These are phyloP conservation scores for Physeter macrocephalus DNA, from an alignment of 2,113 vertebrate species.

Conservation along the genomic window DNA sequence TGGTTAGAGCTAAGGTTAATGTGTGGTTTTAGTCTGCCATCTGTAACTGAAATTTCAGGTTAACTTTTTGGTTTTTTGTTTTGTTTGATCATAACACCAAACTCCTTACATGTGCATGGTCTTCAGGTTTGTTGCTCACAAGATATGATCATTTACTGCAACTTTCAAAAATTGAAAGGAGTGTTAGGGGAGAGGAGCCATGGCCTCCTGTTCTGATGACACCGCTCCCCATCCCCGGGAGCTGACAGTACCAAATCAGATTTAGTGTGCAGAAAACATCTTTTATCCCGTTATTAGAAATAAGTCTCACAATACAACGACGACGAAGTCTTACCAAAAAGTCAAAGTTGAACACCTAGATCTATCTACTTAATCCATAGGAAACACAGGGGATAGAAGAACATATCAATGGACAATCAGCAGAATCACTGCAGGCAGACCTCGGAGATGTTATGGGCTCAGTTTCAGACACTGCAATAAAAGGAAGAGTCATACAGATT, in stretches of 20 bases:
- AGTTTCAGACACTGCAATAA: background rate
- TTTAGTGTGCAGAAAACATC: background rate
- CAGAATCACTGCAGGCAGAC: background rate
- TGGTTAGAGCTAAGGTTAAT: background rate
- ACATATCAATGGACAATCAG: too few relatives aligned
- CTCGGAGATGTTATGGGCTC: background rate
- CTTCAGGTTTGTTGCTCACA: background rate
- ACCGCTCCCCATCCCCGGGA: too few relatives aligned
- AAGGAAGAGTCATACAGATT: fast-evolving
- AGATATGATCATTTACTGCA: background rate
- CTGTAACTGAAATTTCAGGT: background rate
- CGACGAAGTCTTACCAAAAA: background rate
- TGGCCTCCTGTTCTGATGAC: background rate
- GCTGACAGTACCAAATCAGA: background rate
- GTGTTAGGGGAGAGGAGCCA: background rate
- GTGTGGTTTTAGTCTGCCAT: background rate
- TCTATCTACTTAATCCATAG: background rate
- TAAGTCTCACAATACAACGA: background rate
- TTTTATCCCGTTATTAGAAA: background rate
- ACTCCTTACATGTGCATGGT: background rate
- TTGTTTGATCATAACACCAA: background rate
- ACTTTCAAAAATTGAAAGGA: background rate
- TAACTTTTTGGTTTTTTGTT: background rate
- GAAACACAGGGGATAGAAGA: background rate
- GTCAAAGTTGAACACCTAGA: background rate